Conservation (phyloP, 2,888 invertebrate genomes). For the Allophyes oxyacanthae region DNA sequence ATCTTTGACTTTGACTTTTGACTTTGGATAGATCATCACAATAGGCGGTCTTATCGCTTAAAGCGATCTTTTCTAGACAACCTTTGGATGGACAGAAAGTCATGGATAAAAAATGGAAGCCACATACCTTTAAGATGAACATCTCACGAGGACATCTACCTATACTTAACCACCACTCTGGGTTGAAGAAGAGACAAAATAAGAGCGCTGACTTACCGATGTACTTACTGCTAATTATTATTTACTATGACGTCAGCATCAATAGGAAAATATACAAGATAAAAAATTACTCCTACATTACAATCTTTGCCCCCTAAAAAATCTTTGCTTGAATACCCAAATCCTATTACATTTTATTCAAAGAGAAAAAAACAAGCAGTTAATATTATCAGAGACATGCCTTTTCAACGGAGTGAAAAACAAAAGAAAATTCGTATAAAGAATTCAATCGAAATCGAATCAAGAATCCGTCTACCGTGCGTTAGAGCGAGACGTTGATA, state of each 20-base stretch:
- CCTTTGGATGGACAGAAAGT: no score
- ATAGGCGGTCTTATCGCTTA: no score
- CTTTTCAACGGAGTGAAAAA: slow-evolving; percentile 78
- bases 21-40: no score
- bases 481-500: slow-evolving; percentile 71
- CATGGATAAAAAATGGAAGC: no score
- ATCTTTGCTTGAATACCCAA: slow-evolving; percentile 26
- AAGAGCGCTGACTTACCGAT: no score
- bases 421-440: slow-evolving; percentile 85
- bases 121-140: no score
- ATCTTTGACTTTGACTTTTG: no score
- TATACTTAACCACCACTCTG: no score
- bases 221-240: no score
- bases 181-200: no score
- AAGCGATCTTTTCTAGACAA: no score
- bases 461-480: slow-evolving; percentile 83
- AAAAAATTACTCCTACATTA: not conserved
- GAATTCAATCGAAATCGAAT: slow-evolving; percentile 87
- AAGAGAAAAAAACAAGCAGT: slow-evolving; percentile 49
- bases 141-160: no score
- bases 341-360: slow-evolving; percentile 48
- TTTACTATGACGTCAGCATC: not conserved
- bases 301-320: slow-evolving; percentile 14
- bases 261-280: not conserved
- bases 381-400: slow-evolving; percentile 62